Evolutionary conservation across 2,113 vertebrate genomes (phyloP).

Genomic region (Pica pica): DNA sequence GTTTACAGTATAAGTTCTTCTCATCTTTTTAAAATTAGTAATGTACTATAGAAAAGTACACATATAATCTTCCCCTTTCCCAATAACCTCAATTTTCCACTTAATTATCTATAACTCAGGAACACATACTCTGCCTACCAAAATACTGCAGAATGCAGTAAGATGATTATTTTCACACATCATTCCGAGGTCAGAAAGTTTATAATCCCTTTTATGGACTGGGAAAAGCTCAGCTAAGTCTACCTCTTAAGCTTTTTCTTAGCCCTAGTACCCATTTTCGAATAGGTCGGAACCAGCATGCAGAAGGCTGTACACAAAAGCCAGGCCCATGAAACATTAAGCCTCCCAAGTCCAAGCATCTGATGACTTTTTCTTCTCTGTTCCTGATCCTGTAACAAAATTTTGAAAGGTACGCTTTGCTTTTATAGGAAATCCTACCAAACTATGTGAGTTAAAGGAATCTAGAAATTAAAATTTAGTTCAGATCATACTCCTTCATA

Average conservation of each 20-base stretch:
- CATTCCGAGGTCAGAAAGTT: neutral
- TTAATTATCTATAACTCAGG: neutral
- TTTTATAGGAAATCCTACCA: neutral
- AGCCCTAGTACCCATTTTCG: neutral
- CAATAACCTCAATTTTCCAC: neutral
- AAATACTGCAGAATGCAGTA: neutral
- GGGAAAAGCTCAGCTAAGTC: neutral
- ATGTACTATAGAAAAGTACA: neutral
- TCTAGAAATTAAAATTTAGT: neutral
- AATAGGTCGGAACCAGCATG: neutral
- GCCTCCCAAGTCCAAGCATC: neutral
- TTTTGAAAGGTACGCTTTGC: neutral
- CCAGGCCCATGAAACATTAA: neutral
- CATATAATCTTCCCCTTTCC: neutral
- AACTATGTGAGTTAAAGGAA: rapidly evolving
- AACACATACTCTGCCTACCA: neutral
- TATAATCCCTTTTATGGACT: neutral
- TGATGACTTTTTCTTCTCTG: neutral
- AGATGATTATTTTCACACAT: neutral
- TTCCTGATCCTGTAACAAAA: neutral
- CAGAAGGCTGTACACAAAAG: neutral
- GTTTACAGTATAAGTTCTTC: neutral
- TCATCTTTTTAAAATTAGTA: neutral
- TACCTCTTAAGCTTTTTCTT: neutral
- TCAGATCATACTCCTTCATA: neutral